Conservation (phyloP, 1,140 invertebrate species). For the Drosophila bifasciata region DNA sequence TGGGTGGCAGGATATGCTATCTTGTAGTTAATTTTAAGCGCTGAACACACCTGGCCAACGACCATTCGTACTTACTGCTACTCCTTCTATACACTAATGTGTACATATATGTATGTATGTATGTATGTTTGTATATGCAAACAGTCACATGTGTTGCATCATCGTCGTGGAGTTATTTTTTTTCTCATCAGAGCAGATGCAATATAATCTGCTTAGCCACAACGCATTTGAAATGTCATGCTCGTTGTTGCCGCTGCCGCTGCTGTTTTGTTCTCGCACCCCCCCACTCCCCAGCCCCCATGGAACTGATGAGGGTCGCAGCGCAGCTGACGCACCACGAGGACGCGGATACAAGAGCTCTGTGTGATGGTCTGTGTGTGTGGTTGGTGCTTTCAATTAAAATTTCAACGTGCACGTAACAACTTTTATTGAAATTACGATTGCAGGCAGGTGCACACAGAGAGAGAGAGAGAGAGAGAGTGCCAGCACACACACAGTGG, state of each 20-base stretch:
- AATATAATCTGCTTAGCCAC: conserved; percentile 57
- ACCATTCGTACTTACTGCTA: too few species aligned
- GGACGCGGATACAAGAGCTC: conserved; percentile 32
- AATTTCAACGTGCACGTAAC: conserved; percentile 80
- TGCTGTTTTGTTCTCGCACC: conserved; percentile 68
- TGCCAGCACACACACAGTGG: conserved; percentile 3
- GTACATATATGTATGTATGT: conserved; percentile 8
- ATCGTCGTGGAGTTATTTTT: conserved; percentile 23
- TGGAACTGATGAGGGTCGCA: conserved; percentile 70
- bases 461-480: neutral
- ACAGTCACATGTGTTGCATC: conserved; percentile 44
- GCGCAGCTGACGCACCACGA: conserved; percentile 61
- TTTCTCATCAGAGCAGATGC: conserved; percentile 46
- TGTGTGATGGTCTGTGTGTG: conserved; percentile 9
- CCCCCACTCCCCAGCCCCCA: conserved; percentile 19
- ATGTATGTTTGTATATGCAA: conserved; percentile 27
- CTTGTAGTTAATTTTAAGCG: conserved; percentile 45
- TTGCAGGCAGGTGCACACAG: conserved; percentile 64
- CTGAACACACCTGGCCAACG: neutral
- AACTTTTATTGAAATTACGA: conserved; percentile 81
- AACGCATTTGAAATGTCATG: conserved; percentile 56
- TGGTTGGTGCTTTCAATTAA: conserved; percentile 77
- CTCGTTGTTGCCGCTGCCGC: conserved; percentile 39
- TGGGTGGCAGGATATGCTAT: conserved; percentile 21
- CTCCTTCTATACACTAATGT: conserved; percentile 5